A percentile compares a stretch with the other conserved stretches of the same genome.
Conservation (phyloP, 2,888 invertebrate species). For the Drosophila aldrichi region DNA sequence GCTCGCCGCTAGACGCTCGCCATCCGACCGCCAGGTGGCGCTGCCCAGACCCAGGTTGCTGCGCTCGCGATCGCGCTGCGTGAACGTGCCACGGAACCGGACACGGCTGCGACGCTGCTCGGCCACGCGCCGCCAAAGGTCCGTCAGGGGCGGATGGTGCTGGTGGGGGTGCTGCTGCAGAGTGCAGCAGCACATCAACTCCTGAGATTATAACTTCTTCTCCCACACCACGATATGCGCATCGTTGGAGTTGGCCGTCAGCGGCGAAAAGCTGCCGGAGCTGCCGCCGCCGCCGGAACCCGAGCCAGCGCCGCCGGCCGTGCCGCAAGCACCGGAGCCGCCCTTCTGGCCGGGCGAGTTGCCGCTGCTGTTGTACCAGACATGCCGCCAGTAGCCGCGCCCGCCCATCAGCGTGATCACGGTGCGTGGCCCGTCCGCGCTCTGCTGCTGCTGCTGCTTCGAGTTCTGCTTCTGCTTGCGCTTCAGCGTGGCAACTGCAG, state of each 20-base stretch:
- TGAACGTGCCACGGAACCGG: constrained; percentile 75
- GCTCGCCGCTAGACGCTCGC: constrained; percentile 4
- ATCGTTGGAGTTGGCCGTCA: constrained; percentile 92
- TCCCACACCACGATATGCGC: constrained; percentile 97
- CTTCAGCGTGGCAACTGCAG: constrained; percentile 83
- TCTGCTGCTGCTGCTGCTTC: constrained; percentile 78
- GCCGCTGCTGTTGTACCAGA: constrained; percentile 86
- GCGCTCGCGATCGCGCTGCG: constrained; percentile 63
- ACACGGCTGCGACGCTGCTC: constrained; percentile 74
- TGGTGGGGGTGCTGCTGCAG: constrained; percentile 72
- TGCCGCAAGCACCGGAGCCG: constrained; percentile 3
- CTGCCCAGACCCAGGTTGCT: constrained; percentile 34
- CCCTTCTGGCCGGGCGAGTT: constrained; percentile 78
- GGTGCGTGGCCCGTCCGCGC: constrained; percentile 88
- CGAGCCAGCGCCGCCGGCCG: constrained; percentile 4
- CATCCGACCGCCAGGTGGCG: constrained; percentile 17
- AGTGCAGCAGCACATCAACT: constrained; percentile 78
- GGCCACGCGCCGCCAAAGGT: constrained; percentile 45
- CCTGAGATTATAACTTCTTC: constrained; percentile 89
- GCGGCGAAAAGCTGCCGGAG: constrained; percentile 54
- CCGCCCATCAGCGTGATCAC: constrained; percentile 95
- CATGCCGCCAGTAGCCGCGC: constrained; percentile 94
- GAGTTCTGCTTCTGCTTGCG: constrained; percentile 82
- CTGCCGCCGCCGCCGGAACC: constrained; percentile 27
- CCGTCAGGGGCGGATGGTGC: constrained; percentile 65